Conservation (phyloP, 2,113 vertebrate species). For the Dunckerocampus dactyliophorus region DNA sequence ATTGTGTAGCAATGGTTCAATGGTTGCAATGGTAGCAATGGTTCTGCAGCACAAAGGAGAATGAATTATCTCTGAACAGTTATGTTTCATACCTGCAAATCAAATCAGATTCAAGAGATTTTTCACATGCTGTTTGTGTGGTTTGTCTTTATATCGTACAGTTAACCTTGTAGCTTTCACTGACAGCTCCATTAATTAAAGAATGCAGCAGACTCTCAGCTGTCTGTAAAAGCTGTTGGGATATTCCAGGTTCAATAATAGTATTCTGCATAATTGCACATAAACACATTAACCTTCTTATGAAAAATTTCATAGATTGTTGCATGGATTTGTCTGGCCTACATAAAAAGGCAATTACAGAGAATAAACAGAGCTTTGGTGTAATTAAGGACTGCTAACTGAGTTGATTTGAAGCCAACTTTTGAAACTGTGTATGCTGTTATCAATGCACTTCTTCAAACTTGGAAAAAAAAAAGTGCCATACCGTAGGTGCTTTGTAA, state of each 20-base stretch:
- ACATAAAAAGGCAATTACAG: not conserved
- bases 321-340: slow-evolving; percentile 1
- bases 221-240: not conserved
- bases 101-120: slow-evolving; percentile 8
- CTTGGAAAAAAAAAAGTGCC: no score
- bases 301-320: slow-evolving; percentile 24
- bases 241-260: slow-evolving; percentile 14
- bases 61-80: slow-evolving; percentile 46
- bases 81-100: slow-evolving; percentile 42
- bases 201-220: slow-evolving; percentile 10
- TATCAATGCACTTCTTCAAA: no score
- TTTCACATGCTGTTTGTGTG: not conserved
- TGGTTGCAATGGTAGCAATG: no score
- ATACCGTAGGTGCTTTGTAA: no score
- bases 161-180: slow-evolving; percentile 14
- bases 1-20: not conserved
- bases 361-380: no score
- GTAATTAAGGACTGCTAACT: no score
- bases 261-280: slow-evolving; percentile 19
- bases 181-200: slow-evolving; percentile 17
- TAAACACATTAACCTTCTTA: slow-evolving; percentile 24
- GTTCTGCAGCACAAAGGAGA: slow-evolving; percentile 29
- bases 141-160: slow-evolving; percentile 28
- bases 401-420: no score
- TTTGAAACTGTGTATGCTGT: no score